These are phyloP conservation scores for Ctenochaetus hawaiiensis DNA, from an alignment of 2,797 vertebrate species.

Conservation along the genomic window DNA sequence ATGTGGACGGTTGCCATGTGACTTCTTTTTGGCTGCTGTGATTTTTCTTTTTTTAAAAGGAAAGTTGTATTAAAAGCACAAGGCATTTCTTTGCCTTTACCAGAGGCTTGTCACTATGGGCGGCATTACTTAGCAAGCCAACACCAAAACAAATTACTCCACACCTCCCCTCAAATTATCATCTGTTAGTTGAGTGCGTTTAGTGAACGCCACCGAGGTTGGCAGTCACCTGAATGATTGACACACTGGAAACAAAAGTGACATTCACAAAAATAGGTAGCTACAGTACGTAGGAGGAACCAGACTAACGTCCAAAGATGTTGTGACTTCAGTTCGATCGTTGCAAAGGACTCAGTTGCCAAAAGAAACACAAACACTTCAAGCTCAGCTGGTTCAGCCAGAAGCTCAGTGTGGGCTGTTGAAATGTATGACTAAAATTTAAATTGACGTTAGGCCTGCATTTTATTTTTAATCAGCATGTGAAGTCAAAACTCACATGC, in stretches of 20 bases:
- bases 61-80: not conserved
- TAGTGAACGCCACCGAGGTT: not conserved
- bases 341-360: slow-evolving; percentile 19
- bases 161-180: slow-evolving; percentile 10
- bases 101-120: slow-evolving; percentile 14
- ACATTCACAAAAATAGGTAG: not conserved
- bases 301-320: slow-evolving; percentile 6
- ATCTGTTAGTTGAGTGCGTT: not conserved
- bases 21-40: slow-evolving; percentile 28
- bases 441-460: slow-evolving; percentile 6
- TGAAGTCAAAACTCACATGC: slow-evolving; percentile 17
- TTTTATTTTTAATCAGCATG: slow-evolving; percentile 18
- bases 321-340: slow-evolving; percentile 10
- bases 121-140: not conserved
- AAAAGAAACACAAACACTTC: slow-evolving; percentile 42
- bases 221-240: slow-evolving; percentile 2
- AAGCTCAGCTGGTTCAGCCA: slow-evolving; percentile 55
- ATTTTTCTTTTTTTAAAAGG: not conserved
- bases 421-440: not conserved
- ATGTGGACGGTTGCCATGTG: slow-evolving; percentile 20
- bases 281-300: slow-evolving; percentile 18
- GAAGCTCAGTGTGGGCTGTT: not conserved
- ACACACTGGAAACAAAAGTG: slow-evolving; percentile 16
- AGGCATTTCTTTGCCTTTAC: slow-evolving; percentile 17
- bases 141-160: not conserved